Percentiles rank a stretch among this genome's conserved stretches.
phyloP scores from a whole-genome alignment of 2,113 vertebrate species.

The Erinaceus europaeus region DNA sequence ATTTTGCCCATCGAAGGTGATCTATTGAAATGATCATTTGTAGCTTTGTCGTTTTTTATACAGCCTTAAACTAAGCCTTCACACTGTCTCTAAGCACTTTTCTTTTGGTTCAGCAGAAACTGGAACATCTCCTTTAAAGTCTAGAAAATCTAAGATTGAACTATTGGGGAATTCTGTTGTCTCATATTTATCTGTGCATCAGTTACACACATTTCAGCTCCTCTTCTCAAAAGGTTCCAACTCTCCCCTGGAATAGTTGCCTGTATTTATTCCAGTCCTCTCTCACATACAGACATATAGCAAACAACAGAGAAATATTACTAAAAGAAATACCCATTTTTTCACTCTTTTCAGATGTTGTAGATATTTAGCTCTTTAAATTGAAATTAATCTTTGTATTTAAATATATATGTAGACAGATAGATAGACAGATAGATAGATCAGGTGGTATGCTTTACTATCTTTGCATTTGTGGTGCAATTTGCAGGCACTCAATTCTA shows the following conservation, averaged over 20 bases:
- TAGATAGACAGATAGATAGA: too few species aligned
- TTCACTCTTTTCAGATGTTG: slow-evolving; percentile 34
- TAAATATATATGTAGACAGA: too few species aligned
- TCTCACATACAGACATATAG: slow-evolving; percentile 32
- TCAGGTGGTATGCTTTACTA: slow-evolving; percentile 36
- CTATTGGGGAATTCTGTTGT: slow-evolving; percentile 57
- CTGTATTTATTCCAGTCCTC: slow-evolving; percentile 63
- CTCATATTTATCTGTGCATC: slow-evolving; percentile 58
- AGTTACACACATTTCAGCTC: slow-evolving; percentile 8
- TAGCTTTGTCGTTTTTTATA: slow-evolving; percentile 32
- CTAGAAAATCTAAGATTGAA: slow-evolving; percentile 53
- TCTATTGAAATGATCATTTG: slow-evolving; percentile 45
- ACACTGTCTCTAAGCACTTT: slow-evolving; percentile 61
- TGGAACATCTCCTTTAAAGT: slow-evolving; percentile 46
- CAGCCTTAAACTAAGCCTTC: slow-evolving; percentile 60
- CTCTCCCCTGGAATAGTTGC: slow-evolving; percentile 42
- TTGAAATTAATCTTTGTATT: slow-evolving; percentile 51
- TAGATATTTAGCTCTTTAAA: slow-evolving; percentile 55
- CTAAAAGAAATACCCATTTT: slow-evolving; percentile 66
- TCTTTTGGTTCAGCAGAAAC: slow-evolving; percentile 50
- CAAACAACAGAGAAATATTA: slow-evolving; percentile 66
- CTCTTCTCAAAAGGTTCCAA: not conserved
- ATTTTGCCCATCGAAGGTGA: slow-evolving; percentile 54
- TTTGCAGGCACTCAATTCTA: slow-evolving; percentile 65
- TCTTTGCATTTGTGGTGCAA: slow-evolving; percentile 48